Percentiles rank a stretch among this genome's conserved stretches.
Evolutionary conservation across 2,888 invertebrate species (phyloP).

Genomic region (Smittia aterrima): DNA sequence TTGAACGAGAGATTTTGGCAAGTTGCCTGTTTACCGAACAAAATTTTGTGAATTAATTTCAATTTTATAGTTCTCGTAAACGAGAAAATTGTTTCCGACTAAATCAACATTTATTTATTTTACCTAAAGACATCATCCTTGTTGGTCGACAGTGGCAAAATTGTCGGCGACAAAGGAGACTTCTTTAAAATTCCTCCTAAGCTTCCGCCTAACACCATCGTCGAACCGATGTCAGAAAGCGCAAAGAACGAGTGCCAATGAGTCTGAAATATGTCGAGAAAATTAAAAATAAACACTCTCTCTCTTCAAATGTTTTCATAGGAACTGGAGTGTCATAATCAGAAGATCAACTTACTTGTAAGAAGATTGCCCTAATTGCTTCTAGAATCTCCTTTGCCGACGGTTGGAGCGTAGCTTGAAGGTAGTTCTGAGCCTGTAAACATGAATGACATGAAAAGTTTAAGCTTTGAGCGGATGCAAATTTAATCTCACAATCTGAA

Average conservation of each 20-base stretch:
- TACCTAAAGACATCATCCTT: slow-evolving; percentile 66
- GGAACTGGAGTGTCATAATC: no score
- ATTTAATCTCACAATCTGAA: not conserved
- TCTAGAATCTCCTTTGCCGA: slow-evolving; percentile 47
- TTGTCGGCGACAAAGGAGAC: slow-evolving; percentile 64
- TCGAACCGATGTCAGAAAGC: slow-evolving; percentile 64
- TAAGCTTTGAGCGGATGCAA: not conserved
- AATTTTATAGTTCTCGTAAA: not conserved
- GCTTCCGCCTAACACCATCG: slow-evolving; percentile 46
- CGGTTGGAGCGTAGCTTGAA: slow-evolving; percentile 47
- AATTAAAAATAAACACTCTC: slow-evolving; percentile 11
- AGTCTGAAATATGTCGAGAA: slow-evolving; percentile 55
- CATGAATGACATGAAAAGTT: not conserved
- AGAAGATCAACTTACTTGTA: slow-evolving; percentile 45
- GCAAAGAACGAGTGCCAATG: slow-evolving; percentile 80
- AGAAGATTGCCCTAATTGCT: slow-evolving; percentile 46
- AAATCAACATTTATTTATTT: slow-evolving; percentile 43
- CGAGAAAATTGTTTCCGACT: not conserved
- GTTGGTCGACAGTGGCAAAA: slow-evolving; percentile 62
- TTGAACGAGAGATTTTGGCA: slow-evolving; percentile 67
- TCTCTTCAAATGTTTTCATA: no score
- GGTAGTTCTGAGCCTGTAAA: slow-evolving; percentile 32
- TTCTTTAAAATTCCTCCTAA: slow-evolving; percentile 56
- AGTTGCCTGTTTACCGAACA: slow-evolving; percentile 58
- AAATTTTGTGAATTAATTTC: not conserved